Evolutionary conservation across 2,113 vertebrate species (phyloP).

Genomic region (Saccopteryx bilineata): DNA sequence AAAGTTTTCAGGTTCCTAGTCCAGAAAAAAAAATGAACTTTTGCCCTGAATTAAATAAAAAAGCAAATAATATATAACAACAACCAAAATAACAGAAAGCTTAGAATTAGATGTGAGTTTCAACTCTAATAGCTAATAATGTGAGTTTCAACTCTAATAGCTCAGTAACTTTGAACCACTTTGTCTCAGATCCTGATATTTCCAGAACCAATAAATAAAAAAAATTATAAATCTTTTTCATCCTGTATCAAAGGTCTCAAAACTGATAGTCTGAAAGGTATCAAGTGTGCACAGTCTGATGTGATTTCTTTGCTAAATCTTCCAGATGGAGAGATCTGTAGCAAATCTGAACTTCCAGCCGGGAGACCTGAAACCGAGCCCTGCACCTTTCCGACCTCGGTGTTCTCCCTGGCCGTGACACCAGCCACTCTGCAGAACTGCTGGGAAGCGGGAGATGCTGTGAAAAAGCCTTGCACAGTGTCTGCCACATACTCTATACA

Average conservation of each 20-base stretch:
- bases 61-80: too few relatives aligned
- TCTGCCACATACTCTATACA: background rate
- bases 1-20: constrained; percentile 10
- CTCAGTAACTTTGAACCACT: background rate
- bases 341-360: background rate
- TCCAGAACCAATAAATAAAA: constrained; percentile 25
- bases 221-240: background rate
- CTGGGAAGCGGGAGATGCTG: background rate
- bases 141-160: background rate
- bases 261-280: background rate
- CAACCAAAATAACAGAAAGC: too few relatives aligned
- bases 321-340: background rate
- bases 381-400: background rate
- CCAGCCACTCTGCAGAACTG: background rate
- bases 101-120: background rate
- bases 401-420: background rate
- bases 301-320: background rate
- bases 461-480: background rate
- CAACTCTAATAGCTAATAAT: background rate
- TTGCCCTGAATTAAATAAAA: constrained; percentile 4
- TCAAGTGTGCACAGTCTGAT: background rate
- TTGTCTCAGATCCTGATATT: constrained; percentile 42
- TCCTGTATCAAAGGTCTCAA: constrained; percentile 37
- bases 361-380: background rate
- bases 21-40: constrained; percentile 1